Base-by-base conservation (phyloP, 2,113 vertebrate species). In the Empidonax traillii region DNA sequence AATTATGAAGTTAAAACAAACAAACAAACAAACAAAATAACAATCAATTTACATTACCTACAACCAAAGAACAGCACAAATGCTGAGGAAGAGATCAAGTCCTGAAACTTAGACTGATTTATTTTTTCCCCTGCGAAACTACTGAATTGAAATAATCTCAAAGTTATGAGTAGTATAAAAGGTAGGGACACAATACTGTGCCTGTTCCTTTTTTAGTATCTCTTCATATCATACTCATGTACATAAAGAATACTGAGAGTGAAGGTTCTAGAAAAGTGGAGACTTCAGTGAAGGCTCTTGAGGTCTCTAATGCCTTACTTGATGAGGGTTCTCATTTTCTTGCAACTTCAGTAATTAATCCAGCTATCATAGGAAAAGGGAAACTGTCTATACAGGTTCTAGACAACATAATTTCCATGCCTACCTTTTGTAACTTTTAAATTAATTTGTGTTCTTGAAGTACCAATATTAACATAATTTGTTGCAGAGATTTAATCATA, bases 381-480 rank as follows among this genome's bases (percentile, higher is more conserved):
- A 95, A 90, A 85, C 68, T 95, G 85, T 56, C 76, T 84, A 23
- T 89, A 76, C 83, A 92, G 76, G 90, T 93, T 87, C 73, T 85
- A 90, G 72, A 69, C 85, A 74, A 44, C 10, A 6, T 81, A 65
- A 93, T 87, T 93, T 90, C 86, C 80, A 73, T 92, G 80, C n/a
- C 44, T 51, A 27, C 8, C 30, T 85, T 89, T 88, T 89, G 76
- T 93, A 90, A 94, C 89, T 71, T 85, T 67, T 43, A 77, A 95
- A 96, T 97, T 93, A 96, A 96, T 93, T 90, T 94, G 66, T 92
- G 66, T 66, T 95, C 58, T 94, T 90, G 80, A 85, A 92, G 90
- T 90, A 96, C 65, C 68, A 86, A 75, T 79, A 93, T 90, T 95
- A 89, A 58, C 69, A 89, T 96, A 92, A 96, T 90, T 95, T 90